phyloP scores from a whole-genome alignment of 1,140 invertebrate genomes.

The Apocrypta bakeri region DNA sequence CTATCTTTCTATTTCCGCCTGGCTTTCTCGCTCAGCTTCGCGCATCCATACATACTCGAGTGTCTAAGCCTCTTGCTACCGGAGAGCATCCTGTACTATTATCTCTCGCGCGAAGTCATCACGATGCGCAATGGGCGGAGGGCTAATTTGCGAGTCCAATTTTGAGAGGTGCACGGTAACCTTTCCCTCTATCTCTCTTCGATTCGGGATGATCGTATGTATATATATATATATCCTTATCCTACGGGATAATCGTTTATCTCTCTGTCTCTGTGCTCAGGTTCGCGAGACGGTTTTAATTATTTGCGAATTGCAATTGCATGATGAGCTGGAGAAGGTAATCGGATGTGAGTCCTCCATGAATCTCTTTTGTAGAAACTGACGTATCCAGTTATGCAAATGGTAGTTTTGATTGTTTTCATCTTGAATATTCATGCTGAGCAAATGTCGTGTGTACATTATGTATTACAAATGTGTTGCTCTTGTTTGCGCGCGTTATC shows the following conservation, averaged over 20 bases:
- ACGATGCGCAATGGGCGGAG: not conserved
- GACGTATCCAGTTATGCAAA: no score
- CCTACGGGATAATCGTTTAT: conserved; percentile 1
- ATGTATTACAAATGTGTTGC: no score
- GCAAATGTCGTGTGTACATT: no score
- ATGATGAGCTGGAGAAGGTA: no score
- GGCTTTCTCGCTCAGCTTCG: not conserved
- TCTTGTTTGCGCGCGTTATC: no score
- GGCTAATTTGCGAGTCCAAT: conserved; percentile 44
- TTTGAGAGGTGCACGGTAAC: not conserved
- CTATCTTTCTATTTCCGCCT: conserved; percentile 5
- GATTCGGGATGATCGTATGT: conserved; percentile 10
- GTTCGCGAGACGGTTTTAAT: not conserved
- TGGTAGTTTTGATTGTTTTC: no score
- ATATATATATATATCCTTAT: not conserved
- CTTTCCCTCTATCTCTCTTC: not conserved
- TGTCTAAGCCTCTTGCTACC: conserved; percentile 2
- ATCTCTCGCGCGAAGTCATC: conserved; percentile 3
- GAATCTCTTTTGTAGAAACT: no score
- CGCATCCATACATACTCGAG: conserved; percentile 7
- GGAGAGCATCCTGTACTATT: conserved; percentile 33
- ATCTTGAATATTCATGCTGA: no score
- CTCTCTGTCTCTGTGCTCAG: not conserved
- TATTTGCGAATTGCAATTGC: not conserved
- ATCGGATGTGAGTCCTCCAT: no score